Percentiles rank a stretch among this genome's conserved stretches.
These are phyloP conservation scores for Phymanthus crucifer DNA, from an alignment of 92 coral and sea anemone genomes.

Conservation along the genomic window DNA sequence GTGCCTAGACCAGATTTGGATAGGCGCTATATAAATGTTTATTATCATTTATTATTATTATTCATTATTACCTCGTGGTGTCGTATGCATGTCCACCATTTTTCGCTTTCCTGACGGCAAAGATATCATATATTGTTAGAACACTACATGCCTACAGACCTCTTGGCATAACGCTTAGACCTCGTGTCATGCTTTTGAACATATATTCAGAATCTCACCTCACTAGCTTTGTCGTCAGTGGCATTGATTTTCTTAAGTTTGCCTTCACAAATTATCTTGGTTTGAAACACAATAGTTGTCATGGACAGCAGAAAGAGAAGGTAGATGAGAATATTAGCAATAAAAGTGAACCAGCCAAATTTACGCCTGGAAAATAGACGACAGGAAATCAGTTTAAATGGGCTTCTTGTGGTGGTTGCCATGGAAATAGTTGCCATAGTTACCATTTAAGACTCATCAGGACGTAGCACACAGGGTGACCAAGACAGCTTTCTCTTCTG, in stretches of 20 bases:
- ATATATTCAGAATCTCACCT: not conserved
- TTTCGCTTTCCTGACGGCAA: not conserved
- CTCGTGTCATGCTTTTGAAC: too few species aligned
- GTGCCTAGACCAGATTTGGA: too few species aligned
- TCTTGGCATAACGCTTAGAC: too few species aligned
- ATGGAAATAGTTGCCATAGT: not conserved
- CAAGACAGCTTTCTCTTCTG: conserved; percentile 43
- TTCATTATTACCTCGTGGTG: not conserved
- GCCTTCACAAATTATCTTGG: not conserved
- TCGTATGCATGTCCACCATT: conserved; percentile 12
- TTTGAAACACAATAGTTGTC: conserved; percentile 25
- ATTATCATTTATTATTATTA: too few species aligned
- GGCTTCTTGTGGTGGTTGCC: not conserved
- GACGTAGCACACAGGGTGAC: conserved; percentile 45
- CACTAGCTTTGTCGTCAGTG: not conserved
- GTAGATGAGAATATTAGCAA: conserved; percentile 19
- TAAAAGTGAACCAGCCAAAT: conserved; percentile 45
- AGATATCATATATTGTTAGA: not conserved
- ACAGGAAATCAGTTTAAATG: conserved; percentile 10
- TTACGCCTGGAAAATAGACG: conserved; percentile 46
- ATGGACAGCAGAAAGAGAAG: conserved; percentile 26
- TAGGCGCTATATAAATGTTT: too few species aligned
- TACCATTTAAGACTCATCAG: conserved; percentile 47
- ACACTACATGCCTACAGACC: too few species aligned
- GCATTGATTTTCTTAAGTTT: not conserved